Conservation (phyloP, 2,113 vertebrate genomes). For the Muntiacus muntjak region DNA sequence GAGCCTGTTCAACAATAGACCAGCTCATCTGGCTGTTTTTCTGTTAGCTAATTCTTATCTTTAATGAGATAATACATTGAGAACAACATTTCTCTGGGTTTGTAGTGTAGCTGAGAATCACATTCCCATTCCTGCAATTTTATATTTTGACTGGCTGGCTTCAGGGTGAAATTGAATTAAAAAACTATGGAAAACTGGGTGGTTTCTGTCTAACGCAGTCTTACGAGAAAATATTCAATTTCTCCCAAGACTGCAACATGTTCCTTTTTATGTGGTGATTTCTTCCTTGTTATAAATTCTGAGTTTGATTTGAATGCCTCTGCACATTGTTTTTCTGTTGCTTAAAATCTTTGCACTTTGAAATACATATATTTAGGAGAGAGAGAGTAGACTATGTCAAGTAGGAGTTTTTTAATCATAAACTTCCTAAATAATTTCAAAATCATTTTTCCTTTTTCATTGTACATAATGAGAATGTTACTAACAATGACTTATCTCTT, state of each 20-base stretch:
- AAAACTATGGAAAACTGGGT: slow-evolving; percentile 8
- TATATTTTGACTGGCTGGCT: slow-evolving; percentile 33
- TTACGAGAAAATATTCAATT: not conserved
- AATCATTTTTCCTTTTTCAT: not conserved
- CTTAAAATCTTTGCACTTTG: not conserved
- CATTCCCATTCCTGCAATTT: not conserved
- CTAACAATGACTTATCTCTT: not conserved
- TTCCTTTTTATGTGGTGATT: not conserved
- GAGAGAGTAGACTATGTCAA: not conserved
- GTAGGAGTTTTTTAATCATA: not conserved
- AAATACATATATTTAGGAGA: not conserved
- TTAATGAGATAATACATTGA: not conserved
- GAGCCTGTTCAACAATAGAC: not conserved
- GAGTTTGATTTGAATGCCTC: not conserved
- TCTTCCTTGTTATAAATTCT: not conserved
- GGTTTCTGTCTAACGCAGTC: not conserved
- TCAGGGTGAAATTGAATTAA: not conserved
- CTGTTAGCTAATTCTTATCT: not conserved
- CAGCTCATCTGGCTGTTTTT: not conserved
- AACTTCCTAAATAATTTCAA: not conserved
- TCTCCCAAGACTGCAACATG: not conserved
- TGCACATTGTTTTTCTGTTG: not conserved
- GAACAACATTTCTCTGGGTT: not conserved
- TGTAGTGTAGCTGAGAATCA: slow-evolving; percentile 25
- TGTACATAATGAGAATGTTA: not conserved